Conservation (phyloP, 2,888 invertebrate species). For the Seira sanloemensis region DNA sequence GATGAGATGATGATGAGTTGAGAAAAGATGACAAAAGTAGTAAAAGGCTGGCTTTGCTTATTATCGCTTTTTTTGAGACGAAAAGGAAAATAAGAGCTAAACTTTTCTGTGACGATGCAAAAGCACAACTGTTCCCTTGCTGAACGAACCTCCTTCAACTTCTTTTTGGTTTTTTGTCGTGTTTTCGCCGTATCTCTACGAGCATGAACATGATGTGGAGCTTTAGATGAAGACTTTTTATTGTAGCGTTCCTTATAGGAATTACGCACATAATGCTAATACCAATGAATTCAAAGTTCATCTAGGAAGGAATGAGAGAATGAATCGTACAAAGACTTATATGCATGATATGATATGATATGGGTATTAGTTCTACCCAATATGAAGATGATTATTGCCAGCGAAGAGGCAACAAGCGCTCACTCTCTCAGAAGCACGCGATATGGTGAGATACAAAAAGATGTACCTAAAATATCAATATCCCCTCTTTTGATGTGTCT, state of each 20-base stretch:
- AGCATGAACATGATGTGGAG: not conserved
- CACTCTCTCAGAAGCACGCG: not conserved
- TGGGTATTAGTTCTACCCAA: not conserved
- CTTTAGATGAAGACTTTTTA: not conserved
- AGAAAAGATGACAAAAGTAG: slow-evolving; percentile 28
- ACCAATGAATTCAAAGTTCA: not conserved
- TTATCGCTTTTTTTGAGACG: not conserved
- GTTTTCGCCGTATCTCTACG: not conserved
- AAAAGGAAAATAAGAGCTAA: slow-evolving; percentile 36
- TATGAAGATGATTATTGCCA: not conserved
- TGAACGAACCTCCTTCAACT: slow-evolving; percentile 22
- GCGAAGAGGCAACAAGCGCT: not conserved
- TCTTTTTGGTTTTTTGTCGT: slow-evolving; percentile 19
- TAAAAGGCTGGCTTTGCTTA: slow-evolving; percentile 25
- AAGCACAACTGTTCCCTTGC: slow-evolving; percentile 44
- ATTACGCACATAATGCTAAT: not conserved
- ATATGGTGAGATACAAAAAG: not conserved
- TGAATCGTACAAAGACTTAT: not conserved
- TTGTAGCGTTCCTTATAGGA: not conserved
- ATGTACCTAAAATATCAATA: not conserved
- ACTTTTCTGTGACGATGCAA: slow-evolving; percentile 57
- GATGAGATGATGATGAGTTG: slow-evolving; percentile 26
- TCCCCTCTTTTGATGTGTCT: not conserved
- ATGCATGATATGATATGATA: not conserved
- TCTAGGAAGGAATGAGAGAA: not conserved